Conservation (phyloP, 2,888 invertebrate genomes). For the Tetranychus piercei region DNA sequence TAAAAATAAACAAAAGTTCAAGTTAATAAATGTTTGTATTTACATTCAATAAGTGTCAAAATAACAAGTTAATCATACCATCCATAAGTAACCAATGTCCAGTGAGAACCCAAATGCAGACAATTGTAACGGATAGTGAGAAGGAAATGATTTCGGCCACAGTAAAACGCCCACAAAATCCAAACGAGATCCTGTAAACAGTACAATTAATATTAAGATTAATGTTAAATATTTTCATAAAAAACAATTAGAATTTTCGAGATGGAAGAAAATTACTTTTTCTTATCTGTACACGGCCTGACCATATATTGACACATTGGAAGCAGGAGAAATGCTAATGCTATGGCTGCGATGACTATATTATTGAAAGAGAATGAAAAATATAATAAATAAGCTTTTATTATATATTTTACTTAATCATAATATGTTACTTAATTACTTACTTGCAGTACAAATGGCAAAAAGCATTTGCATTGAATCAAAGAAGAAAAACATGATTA, state of each 20-base stretch:
- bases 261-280: conserved; percentile 39
- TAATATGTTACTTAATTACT: conserved; percentile 30
- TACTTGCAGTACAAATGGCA: conserved; percentile 85
- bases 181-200: conserved; percentile 52
- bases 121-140: conserved; percentile 72
- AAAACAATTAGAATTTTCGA: neutral
- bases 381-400: conserved; percentile 17
- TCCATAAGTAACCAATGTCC: conserved; percentile 98
- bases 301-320: conserved; percentile 93
- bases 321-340: conserved; percentile 79
- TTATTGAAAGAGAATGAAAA: neutral
- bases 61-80: conserved; percentile 37
- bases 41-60: neutral
- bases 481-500: conserved; percentile 97
- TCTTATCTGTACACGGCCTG: conserved; percentile 60
- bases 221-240: neutral
- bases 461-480: conserved; percentile 81
- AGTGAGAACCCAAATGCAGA: conserved; percentile 90
- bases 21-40: too few relatives aligned
- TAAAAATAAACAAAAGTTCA: too few relatives aligned
- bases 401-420: neutral
- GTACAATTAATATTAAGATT: neutral
- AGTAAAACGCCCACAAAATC: conserved; percentile 79
- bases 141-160: conserved; percentile 84
- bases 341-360: conserved; percentile 73